Base-by-base conservation (phyloP, 2,888 invertebrate species). In the Ecliptopera silaceata region DNA sequence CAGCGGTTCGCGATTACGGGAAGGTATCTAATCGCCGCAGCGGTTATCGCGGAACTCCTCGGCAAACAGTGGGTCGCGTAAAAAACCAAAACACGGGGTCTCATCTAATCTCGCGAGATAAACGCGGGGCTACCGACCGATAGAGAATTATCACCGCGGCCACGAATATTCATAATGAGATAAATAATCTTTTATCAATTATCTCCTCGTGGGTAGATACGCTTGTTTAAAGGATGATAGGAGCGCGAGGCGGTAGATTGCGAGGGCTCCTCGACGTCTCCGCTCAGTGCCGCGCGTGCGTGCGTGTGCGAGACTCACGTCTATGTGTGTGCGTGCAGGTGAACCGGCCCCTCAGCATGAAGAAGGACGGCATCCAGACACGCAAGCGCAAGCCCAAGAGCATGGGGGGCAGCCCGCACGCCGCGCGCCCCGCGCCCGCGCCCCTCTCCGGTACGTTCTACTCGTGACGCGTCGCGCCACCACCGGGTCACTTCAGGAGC, bases 281-380 rank as follows among this genome's bases (percentile, higher is more conserved):
- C 46, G 10, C 12, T 6, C 26, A 43, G 49, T 46, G 47, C 34
- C 48, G 13, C 51, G 44, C 58, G 56, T 17, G 18, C 18, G 17
- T 18, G 38, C 38, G 11, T 6, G 4, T 4, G 34, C n/a, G 38
- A 38, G 15, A 4, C 10, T n/a, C 12, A 2, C 79, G 46, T 46
- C 15, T 44, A 11, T 32, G 44, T 46, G 13, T 46, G 11, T 42
- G 26, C 43, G 29, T 79, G 64, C 93, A 98, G 97, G 96, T 98
- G 59, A 96, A 96, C 85, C 95, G 99, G 66, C 99, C 99, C 50
- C 92, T 97, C 70, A 97, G 98, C 71, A 99, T 99, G 99, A 99
- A 98, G 89, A 99, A 99, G 88, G 99, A 99, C 69, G 98, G 98
- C 43, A 99, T 99, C 78, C 99, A 99, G 91, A 98, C 98, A 49